Percentiles rank a stretch among this genome's conserved stretches.
Conservation (phyloP, 2,113 vertebrate species). For the Perca schrenkii region DNA sequence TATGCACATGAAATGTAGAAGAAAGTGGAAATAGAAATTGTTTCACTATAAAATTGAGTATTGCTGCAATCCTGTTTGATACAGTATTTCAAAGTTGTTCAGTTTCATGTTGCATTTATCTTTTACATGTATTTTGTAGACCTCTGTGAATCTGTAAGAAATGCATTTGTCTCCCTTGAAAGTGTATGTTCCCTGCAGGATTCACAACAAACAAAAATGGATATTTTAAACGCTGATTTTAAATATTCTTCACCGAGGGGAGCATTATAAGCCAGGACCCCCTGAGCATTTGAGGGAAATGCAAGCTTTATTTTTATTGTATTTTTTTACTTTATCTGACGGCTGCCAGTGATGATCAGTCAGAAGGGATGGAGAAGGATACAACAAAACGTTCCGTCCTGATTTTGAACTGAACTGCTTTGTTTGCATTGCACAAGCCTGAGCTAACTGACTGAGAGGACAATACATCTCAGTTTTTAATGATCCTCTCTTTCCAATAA, state of each 20-base stretch:
- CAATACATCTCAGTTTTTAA: background rate
- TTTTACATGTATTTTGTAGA: slow-evolving; percentile 1
- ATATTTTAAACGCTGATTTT: slow-evolving; percentile 23
- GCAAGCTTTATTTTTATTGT: slow-evolving; percentile 3
- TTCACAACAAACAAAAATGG: background rate
- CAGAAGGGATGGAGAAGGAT: background rate
- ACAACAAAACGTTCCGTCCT: background rate
- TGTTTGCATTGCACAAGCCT: background rate
- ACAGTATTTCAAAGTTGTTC: slow-evolving; percentile 2
- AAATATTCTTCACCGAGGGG: background rate
- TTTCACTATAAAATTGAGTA: background rate
- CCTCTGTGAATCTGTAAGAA: background rate
- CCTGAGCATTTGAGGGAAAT: background rate
- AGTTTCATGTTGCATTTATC: slow-evolving; percentile 10
- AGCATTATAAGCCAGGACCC: background rate
- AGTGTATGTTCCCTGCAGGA: background rate
- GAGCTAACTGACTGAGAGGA: background rate
- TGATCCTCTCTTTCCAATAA: background rate
- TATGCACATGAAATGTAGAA: background rate
- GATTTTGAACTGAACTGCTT: slow-evolving; percentile 2
- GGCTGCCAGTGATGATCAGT: background rate
- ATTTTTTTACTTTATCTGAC: slow-evolving; percentile 17
- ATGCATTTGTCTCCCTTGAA: background rate
- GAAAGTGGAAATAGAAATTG: background rate
- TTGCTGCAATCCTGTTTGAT: background rate